A percentile compares a stretch with the other conserved stretches of the same genome.
These are phyloP conservation scores for Aphelinus atriplicis DNA, from an alignment of 1,140 invertebrate species.

Conservation along the genomic window DNA sequence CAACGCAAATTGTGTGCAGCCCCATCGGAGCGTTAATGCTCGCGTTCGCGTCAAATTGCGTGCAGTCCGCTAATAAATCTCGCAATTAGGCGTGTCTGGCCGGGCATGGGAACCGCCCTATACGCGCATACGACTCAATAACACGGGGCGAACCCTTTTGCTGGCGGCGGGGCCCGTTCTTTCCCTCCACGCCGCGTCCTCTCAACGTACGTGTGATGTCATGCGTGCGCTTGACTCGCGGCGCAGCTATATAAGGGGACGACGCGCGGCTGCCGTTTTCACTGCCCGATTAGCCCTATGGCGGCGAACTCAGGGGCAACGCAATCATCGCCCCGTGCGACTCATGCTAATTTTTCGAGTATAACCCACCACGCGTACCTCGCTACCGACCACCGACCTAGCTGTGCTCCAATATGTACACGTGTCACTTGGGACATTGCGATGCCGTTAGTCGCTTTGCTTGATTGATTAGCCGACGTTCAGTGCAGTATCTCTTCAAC, in stretches of 20 bases:
- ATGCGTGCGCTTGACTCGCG: slow-evolving; percentile 17
- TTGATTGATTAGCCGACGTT: too few species aligned
- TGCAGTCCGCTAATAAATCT: slow-evolving; percentile 38
- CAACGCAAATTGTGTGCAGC: too few species aligned
- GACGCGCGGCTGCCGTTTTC: not conserved
- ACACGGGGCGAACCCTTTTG: not conserved
- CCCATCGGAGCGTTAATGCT: not conserved
- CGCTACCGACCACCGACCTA: too few species aligned
- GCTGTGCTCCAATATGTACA: too few species aligned
- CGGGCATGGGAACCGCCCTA: slow-evolving; percentile 21
- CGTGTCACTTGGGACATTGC: too few species aligned
- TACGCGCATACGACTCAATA: slow-evolving; percentile 15
- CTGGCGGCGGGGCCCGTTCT: slow-evolving; percentile 13
- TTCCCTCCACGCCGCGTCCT: slow-evolving; percentile 17
- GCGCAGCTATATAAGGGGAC: not conserved
- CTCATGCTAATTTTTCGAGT: too few species aligned
- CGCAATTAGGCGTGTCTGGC: slow-evolving; percentile 38
- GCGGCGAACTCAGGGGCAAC: too few species aligned
- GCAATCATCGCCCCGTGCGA: too few species aligned
- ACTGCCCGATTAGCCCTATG: not conserved
- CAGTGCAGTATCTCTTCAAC: too few species aligned
- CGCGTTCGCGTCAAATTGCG: slow-evolving; percentile 8
- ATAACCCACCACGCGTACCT: too few species aligned
- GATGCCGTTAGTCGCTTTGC: too few species aligned
- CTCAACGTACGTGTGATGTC: slow-evolving; percentile 24